Conservation (phyloP, 1,140 invertebrate genomes). For the Meteorus sp. region DNA sequence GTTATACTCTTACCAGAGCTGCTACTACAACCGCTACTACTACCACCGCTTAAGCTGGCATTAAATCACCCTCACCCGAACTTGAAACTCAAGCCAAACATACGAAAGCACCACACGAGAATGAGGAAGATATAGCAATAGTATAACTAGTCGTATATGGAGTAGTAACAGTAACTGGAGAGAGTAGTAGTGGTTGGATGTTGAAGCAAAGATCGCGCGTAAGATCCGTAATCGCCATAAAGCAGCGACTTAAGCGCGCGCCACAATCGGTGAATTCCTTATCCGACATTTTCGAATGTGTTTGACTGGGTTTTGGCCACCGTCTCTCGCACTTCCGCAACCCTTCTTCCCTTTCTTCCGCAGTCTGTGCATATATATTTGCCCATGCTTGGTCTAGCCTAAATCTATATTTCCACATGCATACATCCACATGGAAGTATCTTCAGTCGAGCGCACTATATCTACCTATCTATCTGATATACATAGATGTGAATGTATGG, state of each 20-base stretch:
- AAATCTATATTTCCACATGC: slow-evolving; percentile 57
- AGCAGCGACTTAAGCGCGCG: slow-evolving; percentile 49
- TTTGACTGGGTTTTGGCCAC: slow-evolving; percentile 24
- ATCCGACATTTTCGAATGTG: slow-evolving; percentile 32
- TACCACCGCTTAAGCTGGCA: slow-evolving; percentile 47
- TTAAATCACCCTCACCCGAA: slow-evolving; percentile 49
- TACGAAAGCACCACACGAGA: slow-evolving; percentile 35
- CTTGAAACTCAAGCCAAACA: slow-evolving; percentile 54
- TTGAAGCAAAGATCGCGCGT: slow-evolving; percentile 39
- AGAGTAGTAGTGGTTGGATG: slow-evolving; percentile 9
- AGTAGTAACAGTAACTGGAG: not conserved
- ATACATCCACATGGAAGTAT: too few relatives aligned
- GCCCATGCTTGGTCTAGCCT: slow-evolving; percentile 40
- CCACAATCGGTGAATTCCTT: slow-evolving; percentile 43
- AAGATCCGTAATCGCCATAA: slow-evolving; percentile 51
- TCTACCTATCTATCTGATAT: not conserved
- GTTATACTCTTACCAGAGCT: too few relatives aligned
- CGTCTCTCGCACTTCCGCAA: too few relatives aligned
- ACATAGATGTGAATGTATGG: not conserved
- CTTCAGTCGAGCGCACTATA: slow-evolving; percentile 26
- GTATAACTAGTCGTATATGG: not conserved
- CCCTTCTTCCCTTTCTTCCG: slow-evolving; percentile 3
- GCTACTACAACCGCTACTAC: too few relatives aligned
- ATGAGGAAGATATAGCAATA: not conserved
- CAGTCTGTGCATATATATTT: not conserved